Base-by-base conservation (phyloP, 2,797 vertebrate genomes). In the Setipinna tenuifilis region DNA sequence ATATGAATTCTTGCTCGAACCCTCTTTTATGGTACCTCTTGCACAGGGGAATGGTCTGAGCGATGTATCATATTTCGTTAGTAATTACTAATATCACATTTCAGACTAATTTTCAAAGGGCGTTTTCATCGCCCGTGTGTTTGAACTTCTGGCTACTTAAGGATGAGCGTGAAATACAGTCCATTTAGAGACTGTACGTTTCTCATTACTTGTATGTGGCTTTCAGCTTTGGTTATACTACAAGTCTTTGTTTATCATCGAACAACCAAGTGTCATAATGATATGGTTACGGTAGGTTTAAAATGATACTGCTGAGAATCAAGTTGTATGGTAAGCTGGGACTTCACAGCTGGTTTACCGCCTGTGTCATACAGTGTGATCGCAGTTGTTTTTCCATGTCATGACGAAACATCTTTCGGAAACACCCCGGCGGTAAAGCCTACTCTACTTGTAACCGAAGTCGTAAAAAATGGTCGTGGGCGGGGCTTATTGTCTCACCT, bases 401-500 rank as follows among this genome's bases (percentile, higher is more conserved):
- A 16, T 71, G 65, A 71, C 65, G 25, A 71, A 71, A 71, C 28
- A 71, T 35, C 25, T 25, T 35, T 35, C 14, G 3, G 11, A 35
- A 28, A 12, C 62, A 71, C n/a, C 2, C 65, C 28, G 65, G 62
- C 62, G 28, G 10, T 3, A 25, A 65, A 14, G 25, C 65, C 28
- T 0, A 5, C 17, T 10, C 11, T 71, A 25, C 65, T 10, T 54
- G 10, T 2, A 54, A 54, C 50, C 10, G 25, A 2, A 4, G 25
- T 68, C 12, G 25, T n/a, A n/a, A n/a, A n/a, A 3, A 21, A 61
- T 3, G 6, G 21, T 61, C n/a, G 31, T 31, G 65, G 65, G 28
- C 28, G 65, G 28, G 65, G 65, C 65, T 71, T 71, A 16, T 71
- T 31, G 12, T 68, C 62, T 68, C 62, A 68, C 62, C 62, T 71